These are phyloP conservation scores for Phallusia fumigata DNA, from an alignment of 23 tunicate genomes.

Conservation along the genomic window DNA sequence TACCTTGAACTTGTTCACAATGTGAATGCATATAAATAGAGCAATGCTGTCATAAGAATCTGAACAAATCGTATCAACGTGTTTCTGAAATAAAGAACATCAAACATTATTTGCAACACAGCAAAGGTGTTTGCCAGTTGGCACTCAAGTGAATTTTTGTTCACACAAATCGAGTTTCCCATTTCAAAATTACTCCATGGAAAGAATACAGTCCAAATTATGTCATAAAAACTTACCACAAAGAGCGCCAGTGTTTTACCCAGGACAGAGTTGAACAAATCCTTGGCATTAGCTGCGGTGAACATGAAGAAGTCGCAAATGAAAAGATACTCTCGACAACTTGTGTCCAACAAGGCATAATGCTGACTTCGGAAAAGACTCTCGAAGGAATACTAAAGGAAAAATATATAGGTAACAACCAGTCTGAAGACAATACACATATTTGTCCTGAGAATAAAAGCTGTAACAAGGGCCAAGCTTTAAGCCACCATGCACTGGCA, in stretches of 20 bases:
- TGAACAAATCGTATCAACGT: slow-evolving; percentile 58
- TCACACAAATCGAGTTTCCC: no score
- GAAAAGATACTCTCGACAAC: slow-evolving; percentile 87
- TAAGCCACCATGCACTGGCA: no score
- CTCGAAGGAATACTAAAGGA: slow-evolving; percentile 64
- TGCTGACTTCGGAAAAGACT: slow-evolving; percentile 81
- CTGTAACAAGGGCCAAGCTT: no score
- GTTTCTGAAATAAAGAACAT: slow-evolving; percentile 45
- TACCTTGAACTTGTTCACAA: slow-evolving; percentile 67
- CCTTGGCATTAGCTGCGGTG: slow-evolving; percentile 54
- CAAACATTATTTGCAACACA: no score
- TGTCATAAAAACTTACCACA: slow-evolving; percentile 18
- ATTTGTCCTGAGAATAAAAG: no score
- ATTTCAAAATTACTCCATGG: no score
- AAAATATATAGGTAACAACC: background rate
- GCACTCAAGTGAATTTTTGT: no score
- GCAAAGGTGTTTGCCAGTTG: no score
- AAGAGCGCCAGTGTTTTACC: slow-evolving; percentile 64
- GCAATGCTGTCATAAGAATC: slow-evolving; percentile 89
- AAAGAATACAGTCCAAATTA: no score
- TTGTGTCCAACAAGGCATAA: slow-evolving; percentile 72
- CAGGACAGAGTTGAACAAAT: slow-evolving; percentile 69
- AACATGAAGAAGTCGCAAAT: slow-evolving; percentile 90
- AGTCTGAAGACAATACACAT: background rate
- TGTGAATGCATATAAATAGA: slow-evolving; percentile 85